Conservation (phyloP, 2,797 vertebrate species). For the Hydrocynus forskahlii region DNA sequence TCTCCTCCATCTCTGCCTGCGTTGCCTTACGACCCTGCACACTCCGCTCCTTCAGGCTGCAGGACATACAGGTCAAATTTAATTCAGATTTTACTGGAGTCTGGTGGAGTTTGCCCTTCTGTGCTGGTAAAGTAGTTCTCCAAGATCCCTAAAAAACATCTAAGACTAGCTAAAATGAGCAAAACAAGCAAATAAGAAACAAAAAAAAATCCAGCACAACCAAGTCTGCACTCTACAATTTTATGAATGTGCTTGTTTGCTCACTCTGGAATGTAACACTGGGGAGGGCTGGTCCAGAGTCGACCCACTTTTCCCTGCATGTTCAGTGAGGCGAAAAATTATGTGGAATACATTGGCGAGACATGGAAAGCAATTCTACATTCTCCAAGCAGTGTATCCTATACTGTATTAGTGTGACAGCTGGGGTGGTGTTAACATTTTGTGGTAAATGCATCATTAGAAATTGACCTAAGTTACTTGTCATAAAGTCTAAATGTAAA, state of each 20-base stretch:
- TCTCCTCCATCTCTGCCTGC: slow-evolving; percentile 81
- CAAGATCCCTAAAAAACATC: neutral
- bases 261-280: slow-evolving; percentile 17
- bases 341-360: neutral
- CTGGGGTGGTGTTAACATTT: no score
- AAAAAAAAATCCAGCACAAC: neutral
- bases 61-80: slow-evolving; percentile 19
- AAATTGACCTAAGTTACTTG: no score
- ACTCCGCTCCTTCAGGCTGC: slow-evolving; percentile 77
- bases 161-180: neutral
- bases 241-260: slow-evolving; percentile 6
- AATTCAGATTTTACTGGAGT: neutral
- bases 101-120: neutral
- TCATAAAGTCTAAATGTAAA: no score
- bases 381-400: no score
- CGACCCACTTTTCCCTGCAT: slow-evolving; percentile 37
- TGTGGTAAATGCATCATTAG: no score
- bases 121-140: neutral
- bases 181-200: neutral
- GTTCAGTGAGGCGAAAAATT: slow-evolving; percentile 10
- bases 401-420: no score
- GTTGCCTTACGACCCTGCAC: slow-evolving; percentile 72
- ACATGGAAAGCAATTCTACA: neutral
- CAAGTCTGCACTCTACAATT: neutral
- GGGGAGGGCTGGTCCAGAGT: neutral